Percentiles rank a stretch among this genome's conserved stretches.
Evolutionary conservation across 2,888 invertebrate genomes (phyloP).

Genomic region (Anticlea derivata): DNA sequence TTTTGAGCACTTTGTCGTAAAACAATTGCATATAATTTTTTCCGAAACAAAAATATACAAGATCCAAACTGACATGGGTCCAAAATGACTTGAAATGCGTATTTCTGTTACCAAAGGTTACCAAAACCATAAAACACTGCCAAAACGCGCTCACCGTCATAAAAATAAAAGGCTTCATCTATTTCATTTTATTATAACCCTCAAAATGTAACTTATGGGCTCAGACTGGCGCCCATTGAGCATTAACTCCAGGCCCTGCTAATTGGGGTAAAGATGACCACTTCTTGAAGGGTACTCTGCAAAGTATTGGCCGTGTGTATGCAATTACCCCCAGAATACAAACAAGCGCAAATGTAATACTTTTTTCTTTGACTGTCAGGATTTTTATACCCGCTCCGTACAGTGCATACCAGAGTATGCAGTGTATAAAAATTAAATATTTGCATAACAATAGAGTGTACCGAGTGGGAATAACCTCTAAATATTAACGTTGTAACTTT

Average conservation of each 20-base stretch:
- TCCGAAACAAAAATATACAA: no score
- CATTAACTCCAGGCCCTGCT: constrained; percentile 29
- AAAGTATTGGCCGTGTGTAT: constrained; percentile 44
- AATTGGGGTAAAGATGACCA: constrained; percentile 27
- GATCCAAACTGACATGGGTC: no score
- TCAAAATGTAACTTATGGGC: constrained; percentile 23
- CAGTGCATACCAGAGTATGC: no score
- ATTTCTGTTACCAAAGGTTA: no score
- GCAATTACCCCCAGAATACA: constrained; percentile 38
- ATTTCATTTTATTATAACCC: constrained; percentile 23
- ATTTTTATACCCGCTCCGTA: no score
- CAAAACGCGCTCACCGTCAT: constrained; percentile 8
- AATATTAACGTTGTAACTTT: no score
- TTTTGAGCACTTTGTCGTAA: no score
- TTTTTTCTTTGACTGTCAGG: no score
- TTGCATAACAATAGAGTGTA: no score
- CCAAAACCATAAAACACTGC: background rate
- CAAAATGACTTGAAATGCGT: background rate
- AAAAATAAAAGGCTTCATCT: constrained; percentile 20
- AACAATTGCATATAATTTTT: no score
- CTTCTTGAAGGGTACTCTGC: constrained; percentile 37
- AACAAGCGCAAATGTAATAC: background rate
- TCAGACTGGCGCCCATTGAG: constrained; percentile 16
- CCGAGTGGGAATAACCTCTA: no score
- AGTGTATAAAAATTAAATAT: no score